Conservation (phyloP, 2,113 vertebrate species). For the Peromyscus leucopus region DNA sequence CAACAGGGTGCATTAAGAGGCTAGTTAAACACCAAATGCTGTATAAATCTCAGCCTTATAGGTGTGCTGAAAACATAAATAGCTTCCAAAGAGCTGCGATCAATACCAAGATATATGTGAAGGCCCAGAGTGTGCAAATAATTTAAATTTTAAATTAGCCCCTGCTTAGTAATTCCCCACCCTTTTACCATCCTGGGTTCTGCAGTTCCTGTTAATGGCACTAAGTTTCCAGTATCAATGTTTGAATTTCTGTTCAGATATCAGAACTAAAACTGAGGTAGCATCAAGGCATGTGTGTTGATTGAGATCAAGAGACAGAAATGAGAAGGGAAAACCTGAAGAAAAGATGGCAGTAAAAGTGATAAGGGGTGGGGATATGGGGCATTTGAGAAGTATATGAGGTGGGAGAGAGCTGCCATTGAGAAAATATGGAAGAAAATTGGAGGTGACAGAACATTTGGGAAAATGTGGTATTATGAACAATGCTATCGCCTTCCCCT, state of each 20-base stretch:
- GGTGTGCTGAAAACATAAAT: constrained; percentile 83
- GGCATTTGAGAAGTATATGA: background rate
- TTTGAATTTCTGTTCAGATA: constrained; percentile 40
- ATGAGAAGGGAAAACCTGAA: background rate
- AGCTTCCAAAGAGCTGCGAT: constrained; percentile 83
- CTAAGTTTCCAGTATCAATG: constrained; percentile 49
- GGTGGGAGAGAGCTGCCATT: background rate
- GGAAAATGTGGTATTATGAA: background rate
- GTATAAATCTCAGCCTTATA: constrained; percentile 84
- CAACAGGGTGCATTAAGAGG: constrained; percentile 82
- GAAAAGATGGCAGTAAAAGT: too few relatives aligned
- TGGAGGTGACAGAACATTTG: background rate
- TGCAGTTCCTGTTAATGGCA: constrained; percentile 58
- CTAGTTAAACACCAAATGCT: constrained; percentile 82
- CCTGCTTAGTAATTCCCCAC: background rate
- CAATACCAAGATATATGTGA: constrained; percentile 81
- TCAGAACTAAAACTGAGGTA: background rate
- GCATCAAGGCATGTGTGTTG: background rate
- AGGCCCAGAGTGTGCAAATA: constrained; percentile 71
- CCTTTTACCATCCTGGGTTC: background rate
- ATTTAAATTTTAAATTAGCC: constrained; percentile 83
- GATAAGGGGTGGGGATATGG: background rate
- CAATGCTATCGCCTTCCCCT: background rate
- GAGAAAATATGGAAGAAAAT: background rate
- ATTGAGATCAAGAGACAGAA: background rate